A percentile compares a stretch with the other conserved stretches of the same genome.
Conservation (phyloP, 1,140 invertebrate genomes). For the Hormaphis cornu region DNA sequence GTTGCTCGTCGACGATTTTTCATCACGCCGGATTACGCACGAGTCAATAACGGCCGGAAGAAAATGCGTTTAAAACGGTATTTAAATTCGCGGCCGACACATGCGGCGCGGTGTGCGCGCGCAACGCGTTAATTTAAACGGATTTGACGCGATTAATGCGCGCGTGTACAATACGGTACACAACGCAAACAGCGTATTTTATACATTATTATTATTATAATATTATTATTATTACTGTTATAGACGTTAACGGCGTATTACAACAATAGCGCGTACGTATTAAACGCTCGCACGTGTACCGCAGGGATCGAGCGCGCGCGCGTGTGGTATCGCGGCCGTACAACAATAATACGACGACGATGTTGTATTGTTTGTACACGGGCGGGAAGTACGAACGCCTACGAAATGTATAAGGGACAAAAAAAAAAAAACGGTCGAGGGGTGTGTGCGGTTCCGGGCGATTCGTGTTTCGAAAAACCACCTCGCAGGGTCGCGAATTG, state of each 20-base stretch:
- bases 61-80: neutral
- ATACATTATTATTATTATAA: neutral
- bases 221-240: neutral
- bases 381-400: too few species aligned
- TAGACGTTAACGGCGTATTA: too few species aligned
- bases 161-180: neutral
- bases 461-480: slow-evolving; percentile 40
- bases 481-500: slow-evolving; percentile 18
- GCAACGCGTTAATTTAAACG: slow-evolving; percentile 24
- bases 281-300: neutral
- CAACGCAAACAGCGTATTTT: neutral
- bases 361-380: too few species aligned
- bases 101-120: neutral
- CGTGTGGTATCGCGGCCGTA: too few species aligned
- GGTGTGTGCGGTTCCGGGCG: too few species aligned
- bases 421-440: too few species aligned
- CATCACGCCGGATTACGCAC: neutral
- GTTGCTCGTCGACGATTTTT: neutral
- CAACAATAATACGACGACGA: too few species aligned
- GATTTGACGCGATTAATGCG: slow-evolving; percentile 27
- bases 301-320: neutral
- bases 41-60: neutral
- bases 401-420: too few species aligned
- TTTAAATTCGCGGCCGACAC: neutral
- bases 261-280: too few species aligned